Conservation (phyloP, 1,140 invertebrate genomes). For the Wiebesia pumilae region DNA sequence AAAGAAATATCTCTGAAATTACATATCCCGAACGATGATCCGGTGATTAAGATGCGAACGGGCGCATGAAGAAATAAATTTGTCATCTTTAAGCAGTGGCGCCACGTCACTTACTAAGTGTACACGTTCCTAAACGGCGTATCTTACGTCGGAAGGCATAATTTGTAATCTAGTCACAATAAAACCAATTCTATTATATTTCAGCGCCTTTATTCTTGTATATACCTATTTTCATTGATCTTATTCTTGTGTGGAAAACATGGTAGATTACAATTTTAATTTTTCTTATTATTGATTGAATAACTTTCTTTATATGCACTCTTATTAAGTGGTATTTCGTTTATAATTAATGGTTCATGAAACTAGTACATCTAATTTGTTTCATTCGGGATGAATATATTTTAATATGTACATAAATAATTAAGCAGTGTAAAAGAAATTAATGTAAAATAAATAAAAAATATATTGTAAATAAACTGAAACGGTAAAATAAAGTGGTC, state of each 20-base stretch:
- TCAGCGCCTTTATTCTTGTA: neutral
- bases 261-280: no score
- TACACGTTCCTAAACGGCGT: constrained; percentile 72
- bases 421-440: no score
- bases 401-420: no score
- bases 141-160: constrained; percentile 68
- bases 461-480: no score
- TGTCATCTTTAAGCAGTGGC: constrained; percentile 55
- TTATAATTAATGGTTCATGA: no score
- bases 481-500: no score
- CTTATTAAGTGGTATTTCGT: no score
- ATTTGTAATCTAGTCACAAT: constrained; percentile 76
- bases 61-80: constrained; percentile 45
- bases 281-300: no score
- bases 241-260: neutral
- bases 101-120: constrained; percentile 66
- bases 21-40: constrained; percentile 65
- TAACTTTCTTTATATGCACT: no score
- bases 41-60: constrained; percentile 58
- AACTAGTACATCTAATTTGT: no score
- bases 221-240: neutral
- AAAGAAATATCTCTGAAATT: constrained; percentile 66
- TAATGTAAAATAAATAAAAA: no score
- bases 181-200: constrained; percentile 74
- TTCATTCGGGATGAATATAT: no score